These are phyloP conservation scores for Chymomyza procnemis DNA, from an alignment of 2,888 invertebrate species.

Conservation along the genomic window DNA sequence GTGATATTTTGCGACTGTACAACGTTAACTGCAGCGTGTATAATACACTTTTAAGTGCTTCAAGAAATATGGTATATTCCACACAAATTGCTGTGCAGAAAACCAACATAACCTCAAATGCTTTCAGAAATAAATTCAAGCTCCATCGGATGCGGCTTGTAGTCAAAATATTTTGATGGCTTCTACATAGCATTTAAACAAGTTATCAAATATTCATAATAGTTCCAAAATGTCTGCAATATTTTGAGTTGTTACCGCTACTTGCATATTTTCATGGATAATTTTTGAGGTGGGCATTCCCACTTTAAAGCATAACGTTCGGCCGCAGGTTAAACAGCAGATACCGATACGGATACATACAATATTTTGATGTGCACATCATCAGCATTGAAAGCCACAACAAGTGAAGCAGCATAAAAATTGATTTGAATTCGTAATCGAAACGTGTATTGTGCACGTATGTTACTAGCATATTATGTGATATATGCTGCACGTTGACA, in stretches of 20 bases:
- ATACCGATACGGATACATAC: not conserved
- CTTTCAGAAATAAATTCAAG: not conserved
- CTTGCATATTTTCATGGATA: not conserved
- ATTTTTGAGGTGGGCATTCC: conserved; percentile 44
- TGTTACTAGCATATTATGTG: conserved; percentile 35
- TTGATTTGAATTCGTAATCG: conserved; percentile 71
- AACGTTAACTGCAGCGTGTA: conserved; percentile 1
- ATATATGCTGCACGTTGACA: conserved; percentile 16
- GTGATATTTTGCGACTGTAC: conserved; percentile 54
- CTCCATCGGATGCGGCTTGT: not conserved
- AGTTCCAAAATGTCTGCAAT: conserved; percentile 21
- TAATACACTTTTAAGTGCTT: conserved; percentile 55
- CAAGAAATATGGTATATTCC: conserved; percentile 55
- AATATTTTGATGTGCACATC: not conserved
- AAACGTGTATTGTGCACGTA: conserved; percentile 60
- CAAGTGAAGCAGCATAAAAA: conserved; percentile 27
- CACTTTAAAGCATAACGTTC: conserved; percentile 58
- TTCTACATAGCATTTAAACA: conserved; percentile 54
- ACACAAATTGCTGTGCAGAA: conserved; percentile 25
- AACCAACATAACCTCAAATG: not conserved
- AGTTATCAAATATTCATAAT: conserved; percentile 59
- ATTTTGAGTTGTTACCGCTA: conserved; percentile 3
- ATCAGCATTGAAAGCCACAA: not conserved
- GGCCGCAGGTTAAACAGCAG: not conserved
- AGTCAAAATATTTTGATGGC: not conserved